Base-by-base conservation (phyloP, 2,797 vertebrate genomes). In the Lindbergichthys nudifrons region DNA sequence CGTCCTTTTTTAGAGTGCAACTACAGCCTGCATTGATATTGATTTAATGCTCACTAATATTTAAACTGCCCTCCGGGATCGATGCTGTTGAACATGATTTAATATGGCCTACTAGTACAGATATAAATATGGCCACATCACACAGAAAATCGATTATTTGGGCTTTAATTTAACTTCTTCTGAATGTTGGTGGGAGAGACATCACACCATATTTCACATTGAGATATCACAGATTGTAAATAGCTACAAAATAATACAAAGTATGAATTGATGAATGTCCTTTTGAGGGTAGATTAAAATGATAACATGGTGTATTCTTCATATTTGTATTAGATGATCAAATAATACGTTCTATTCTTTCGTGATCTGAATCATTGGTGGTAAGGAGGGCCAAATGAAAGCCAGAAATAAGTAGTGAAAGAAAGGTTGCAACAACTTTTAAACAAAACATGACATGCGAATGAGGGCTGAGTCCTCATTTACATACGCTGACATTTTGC, bases 401-500 rank as follows among this genome's bases (percentile, higher is more conserved):
- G 81, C 76, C 73, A 86, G 82, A 86, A 84, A 84, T 82, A 80
- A 85, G 80, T 80, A 76, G 82, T 36, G 76, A 90, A 91, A 90
- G 92, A 92, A 93, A 92, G 92, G 93, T 92, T 93, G 92, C 92
- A 91, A 93, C 94, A 94, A 96, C 95, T 96, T 96, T 95, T 95
- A 96, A 36, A 94, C 95, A 95, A 96, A 98, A 96, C 96, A 95
- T 94, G 94, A 94, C 94, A 94, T 77, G 93, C 88, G 92, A 95
- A 83, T 91, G 94, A 96, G 93, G 95, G 91, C 93, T 91, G 93
- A 93, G 92, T 86, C 91, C 94, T 96, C 94, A 98, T 99, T 99
- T 99, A 96, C 97, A 99, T 99, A 97, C 60, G 95, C 96, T 98
- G 97, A 99, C 97, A 99, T 99, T 99, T 99, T 95, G 89, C 93